phyloP scores from a whole-genome alignment of 2,797 vertebrate genomes.

The Geotrypetes seraphini region DNA sequence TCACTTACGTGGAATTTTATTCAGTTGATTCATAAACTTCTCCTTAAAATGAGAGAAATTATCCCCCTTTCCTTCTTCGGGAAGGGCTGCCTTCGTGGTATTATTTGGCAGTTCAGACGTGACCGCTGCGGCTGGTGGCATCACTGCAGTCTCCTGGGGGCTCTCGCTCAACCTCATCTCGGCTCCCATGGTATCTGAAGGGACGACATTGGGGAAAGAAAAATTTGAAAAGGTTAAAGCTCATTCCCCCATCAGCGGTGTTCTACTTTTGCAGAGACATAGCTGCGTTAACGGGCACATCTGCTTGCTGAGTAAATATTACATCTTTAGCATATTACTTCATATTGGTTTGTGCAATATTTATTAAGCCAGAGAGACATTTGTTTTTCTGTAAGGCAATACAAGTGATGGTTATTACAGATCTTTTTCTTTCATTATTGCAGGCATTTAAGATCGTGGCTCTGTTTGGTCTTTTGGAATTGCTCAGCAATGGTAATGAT shows the following conservation, averaged over 20 bases:
- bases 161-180: constrained; percentile 76
- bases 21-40: constrained; percentile 97
- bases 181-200: constrained; percentile 21
- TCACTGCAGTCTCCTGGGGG: constrained; percentile 81
- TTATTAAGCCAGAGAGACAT: constrained; percentile 31
- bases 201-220: constrained; percentile 12
- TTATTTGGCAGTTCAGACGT: constrained; percentile 61
- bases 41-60: constrained; percentile 90
- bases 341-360: constrained; percentile 44
- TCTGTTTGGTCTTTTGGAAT: constrained; percentile 16
- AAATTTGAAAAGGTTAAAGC: constrained; percentile 22
- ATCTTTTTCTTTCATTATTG: neutral
- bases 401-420: constrained; percentile 16
- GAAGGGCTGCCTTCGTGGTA: constrained; percentile 68
- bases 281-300: constrained; percentile 40
- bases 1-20: constrained; percentile 94
- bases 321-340: constrained; percentile 45
- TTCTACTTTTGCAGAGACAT: constrained; percentile 1
- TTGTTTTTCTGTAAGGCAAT: constrained; percentile 26
- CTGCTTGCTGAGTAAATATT: constrained; percentile 60
- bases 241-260: constrained; percentile 18
- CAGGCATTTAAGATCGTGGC: too few relatives aligned
- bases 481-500: constrained; percentile 17
- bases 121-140: constrained; percentile 64
- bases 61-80: constrained; percentile 76